These are phyloP conservation scores for Thelaira solivaga DNA, from an alignment of 2,888 invertebrate species.

Conservation along the genomic window DNA sequence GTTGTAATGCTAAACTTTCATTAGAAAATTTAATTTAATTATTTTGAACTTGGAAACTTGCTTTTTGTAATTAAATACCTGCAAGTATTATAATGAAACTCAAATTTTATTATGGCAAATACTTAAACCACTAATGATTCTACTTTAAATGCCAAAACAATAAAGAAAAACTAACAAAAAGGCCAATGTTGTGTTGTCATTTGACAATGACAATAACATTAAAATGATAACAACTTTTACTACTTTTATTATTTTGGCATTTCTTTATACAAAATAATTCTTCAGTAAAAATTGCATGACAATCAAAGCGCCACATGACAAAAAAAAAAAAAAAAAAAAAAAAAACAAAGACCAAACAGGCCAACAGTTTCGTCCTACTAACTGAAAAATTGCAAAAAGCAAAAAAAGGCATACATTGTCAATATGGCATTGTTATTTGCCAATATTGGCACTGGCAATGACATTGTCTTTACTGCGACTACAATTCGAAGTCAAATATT, in stretches of 20 bases:
- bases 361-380: constrained; percentile 46
- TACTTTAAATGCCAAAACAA: constrained; percentile 34
- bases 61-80: too few species aligned
- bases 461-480: constrained; percentile 46
- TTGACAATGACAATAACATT: constrained; percentile 59
- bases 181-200: constrained; percentile 52
- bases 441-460: constrained; percentile 60
- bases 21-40: background rate
- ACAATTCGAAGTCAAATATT: constrained; percentile 55
- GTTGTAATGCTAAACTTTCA: too few species aligned
- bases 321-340: background rate
- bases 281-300: constrained; percentile 47
- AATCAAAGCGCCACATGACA: constrained; percentile 60
- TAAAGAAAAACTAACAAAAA: constrained; percentile 20
- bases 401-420: constrained; percentile 44
- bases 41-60: background rate
- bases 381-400: background rate
- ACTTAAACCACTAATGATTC: constrained; percentile 35
- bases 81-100: constrained; percentile 11
- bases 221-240: constrained; percentile 62
- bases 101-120: constrained; percentile 13
- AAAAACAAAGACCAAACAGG: constrained; percentile 3
- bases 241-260: constrained; percentile 60
- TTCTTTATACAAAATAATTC: constrained; percentile 42
- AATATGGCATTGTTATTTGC: constrained; percentile 53